Evolutionary conservation across 2,888 invertebrate genomes (phyloP).

Genomic region (Steromphala cineraria): DNA sequence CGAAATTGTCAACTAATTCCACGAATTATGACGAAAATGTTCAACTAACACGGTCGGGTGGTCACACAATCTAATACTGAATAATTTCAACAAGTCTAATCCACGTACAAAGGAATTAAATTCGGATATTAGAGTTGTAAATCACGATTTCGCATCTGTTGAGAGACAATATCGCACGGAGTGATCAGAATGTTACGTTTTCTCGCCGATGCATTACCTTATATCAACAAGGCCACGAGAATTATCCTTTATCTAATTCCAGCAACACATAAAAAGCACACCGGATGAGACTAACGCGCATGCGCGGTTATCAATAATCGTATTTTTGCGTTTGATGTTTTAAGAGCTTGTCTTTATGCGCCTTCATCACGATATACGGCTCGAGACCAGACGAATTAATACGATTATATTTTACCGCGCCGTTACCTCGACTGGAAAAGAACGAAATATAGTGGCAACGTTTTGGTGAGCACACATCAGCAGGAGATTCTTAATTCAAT

Average conservation of each 20-base stretch:
- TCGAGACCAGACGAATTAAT: no score
- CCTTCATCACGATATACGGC: not conserved
- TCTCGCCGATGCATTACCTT: not conserved
- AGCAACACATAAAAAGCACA: not conserved
- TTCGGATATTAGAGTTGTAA: not conserved
- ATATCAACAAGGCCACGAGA: not conserved
- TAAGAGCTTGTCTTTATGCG: not conserved
- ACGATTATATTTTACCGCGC: no score
- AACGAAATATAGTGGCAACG: no score
- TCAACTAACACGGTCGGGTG: not conserved
- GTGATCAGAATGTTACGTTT: not conserved
- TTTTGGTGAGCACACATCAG: no score
- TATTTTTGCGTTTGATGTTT: not conserved
- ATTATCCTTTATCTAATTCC: not conserved
- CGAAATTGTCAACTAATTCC: no score
- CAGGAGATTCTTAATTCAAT: no score
- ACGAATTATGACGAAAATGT: not conserved
- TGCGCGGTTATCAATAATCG: not conserved
- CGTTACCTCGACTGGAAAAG: no score
- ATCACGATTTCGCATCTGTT: conserved; percentile 1
- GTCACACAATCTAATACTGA: not conserved
- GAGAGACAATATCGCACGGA: not conserved
- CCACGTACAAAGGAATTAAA: not conserved
- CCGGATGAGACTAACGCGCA: not conserved
- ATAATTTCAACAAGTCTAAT: conserved; percentile 3